These are phyloP conservation scores for Notarius quadriscutis DNA, from an alignment of 2,113 vertebrate species.

Conservation along the genomic window DNA sequence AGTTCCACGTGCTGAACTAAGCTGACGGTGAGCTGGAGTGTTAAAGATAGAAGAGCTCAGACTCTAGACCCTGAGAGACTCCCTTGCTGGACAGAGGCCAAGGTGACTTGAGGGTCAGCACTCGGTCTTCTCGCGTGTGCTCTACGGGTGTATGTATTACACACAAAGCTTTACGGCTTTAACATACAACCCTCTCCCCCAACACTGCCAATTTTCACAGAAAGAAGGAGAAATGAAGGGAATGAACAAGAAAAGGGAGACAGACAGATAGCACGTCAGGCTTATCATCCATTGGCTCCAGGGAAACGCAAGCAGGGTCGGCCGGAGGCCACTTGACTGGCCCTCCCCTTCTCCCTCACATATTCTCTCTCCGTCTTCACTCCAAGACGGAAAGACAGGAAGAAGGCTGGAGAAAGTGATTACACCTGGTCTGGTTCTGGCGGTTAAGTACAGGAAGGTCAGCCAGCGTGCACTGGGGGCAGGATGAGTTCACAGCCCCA, in stretches of 20 bases:
- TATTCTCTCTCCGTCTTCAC: conserved; percentile 44
- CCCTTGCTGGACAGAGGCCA: conserved; percentile 57
- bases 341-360: conserved; percentile 46
- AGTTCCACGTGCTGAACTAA: conserved; percentile 6
- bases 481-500: conserved; percentile 64
- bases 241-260: conserved; percentile 15
- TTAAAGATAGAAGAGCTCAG: conserved; percentile 28
- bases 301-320: conserved; percentile 61
- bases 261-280: conserved; percentile 54
- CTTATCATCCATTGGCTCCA: conserved; percentile 58
- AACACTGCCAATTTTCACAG: conserved; percentile 47
- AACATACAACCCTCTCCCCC: conserved; percentile 27
- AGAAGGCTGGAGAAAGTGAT: conserved; percentile 71
- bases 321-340: conserved; percentile 62
- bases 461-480: conserved; percentile 72
- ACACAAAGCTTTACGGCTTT: conserved; percentile 22
- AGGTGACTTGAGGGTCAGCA: conserved; percentile 56
- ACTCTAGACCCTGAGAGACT: conserved; percentile 46
- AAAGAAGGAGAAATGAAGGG: conserved; percentile 11
- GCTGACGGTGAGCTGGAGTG: conserved; percentile 17
- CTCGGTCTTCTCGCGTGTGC: conserved; percentile 29
- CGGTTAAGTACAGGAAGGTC: conserved; percentile 69
- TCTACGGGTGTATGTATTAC: conserved; percentile 33
- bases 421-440: conserved; percentile 73
- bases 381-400: conserved; percentile 59